A percentile compares a stretch with the other conserved stretches of the same genome.
Conservation (phyloP, 92 coral and sea anemone genomes). For the Phenganax subtilis region DNA sequence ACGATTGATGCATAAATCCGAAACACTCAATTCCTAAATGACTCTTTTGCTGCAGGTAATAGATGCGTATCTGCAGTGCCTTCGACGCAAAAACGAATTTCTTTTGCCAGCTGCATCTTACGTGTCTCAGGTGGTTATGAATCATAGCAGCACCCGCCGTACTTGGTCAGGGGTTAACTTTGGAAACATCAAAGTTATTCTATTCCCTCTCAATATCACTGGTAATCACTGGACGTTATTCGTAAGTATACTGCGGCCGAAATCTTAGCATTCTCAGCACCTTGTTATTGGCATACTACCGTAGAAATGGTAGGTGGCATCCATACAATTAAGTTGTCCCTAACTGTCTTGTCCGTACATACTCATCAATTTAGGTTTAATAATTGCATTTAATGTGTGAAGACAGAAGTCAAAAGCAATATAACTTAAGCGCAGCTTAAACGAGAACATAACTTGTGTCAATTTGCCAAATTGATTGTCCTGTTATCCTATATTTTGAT, state of each 20-base stretch:
- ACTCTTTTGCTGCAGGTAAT: neutral
- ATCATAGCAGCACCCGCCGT: neutral
- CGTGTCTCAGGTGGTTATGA: neutral
- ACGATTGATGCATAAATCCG: neutral
- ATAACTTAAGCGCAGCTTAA: too few relatives aligned
- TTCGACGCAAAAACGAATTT: neutral
- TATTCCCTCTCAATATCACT: conserved; percentile 1
- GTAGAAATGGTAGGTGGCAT: too few relatives aligned
- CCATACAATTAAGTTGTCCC: too few relatives aligned
- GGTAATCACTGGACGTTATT: conserved; percentile 32
- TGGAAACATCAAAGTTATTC: conserved; percentile 3
- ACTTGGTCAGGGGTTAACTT: conserved; percentile 14
- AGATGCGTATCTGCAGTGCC: conserved; percentile 1
- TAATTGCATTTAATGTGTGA: too few relatives aligned
- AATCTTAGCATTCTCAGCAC: too few relatives aligned
- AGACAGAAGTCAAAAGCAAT: too few relatives aligned
- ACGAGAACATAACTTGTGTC: too few relatives aligned
- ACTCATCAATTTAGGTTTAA: too few relatives aligned
- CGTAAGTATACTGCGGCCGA: neutral
- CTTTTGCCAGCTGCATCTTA: conserved; percentile 7
- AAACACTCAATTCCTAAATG: neutral
- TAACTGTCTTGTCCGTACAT: too few relatives aligned
- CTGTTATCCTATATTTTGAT: too few relatives aligned
- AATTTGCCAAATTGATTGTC: too few relatives aligned
- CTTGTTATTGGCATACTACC: too few relatives aligned